Evolutionary conservation across 2,888 invertebrate species (phyloP), one percentile per base, ranked within the genome.

Genomic region (Coremacera marginata): DNA sequence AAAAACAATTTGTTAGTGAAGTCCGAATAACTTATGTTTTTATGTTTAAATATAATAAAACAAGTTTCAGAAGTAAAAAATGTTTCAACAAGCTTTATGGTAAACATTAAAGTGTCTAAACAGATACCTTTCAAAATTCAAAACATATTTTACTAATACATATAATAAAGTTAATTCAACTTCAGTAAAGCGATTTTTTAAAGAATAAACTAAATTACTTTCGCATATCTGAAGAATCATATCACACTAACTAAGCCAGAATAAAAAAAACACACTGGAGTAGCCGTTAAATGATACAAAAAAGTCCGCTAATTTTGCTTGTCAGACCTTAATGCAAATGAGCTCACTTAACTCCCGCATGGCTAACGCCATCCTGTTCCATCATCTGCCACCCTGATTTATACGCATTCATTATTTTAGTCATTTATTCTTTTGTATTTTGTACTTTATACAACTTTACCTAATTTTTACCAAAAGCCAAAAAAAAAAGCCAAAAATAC

Each of bases 381-480:
- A 14, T 34, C 19, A 22, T 11, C 72, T 22, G 16, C 70, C 49
- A 49, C 70, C 75, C 60, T 76, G 76, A 78, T 79, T 76, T 79
- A 77, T 79, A 60, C 67, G 63, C 73, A 65, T 76, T 76, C 76
- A 78, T 76, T 74, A 76, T 70, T 77, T 72, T 76, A 70, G 73
- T 52, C 76, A 72, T 37, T 67, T 74, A 78, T 78, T 71, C 65
- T 79, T 79, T 77, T 74, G 65, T 68, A 68, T 57, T 57, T 70
- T 76, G 34, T 79, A 49, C 70, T 72, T 75, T 68, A 76, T 68
- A 65, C 76, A 55, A 74, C 65, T 60, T 79, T 76, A 77, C 76
- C 68, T 79, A 65, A 78, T 70, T 73, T 79, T 34, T 52, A 49
- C 16, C 60, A 37, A 71, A 72, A 51, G 34, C 19, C 44, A 8